These are phyloP conservation scores for Ophion costatus DNA, from an alignment of 2,888 invertebrate species.

Conservation along the genomic window DNA sequence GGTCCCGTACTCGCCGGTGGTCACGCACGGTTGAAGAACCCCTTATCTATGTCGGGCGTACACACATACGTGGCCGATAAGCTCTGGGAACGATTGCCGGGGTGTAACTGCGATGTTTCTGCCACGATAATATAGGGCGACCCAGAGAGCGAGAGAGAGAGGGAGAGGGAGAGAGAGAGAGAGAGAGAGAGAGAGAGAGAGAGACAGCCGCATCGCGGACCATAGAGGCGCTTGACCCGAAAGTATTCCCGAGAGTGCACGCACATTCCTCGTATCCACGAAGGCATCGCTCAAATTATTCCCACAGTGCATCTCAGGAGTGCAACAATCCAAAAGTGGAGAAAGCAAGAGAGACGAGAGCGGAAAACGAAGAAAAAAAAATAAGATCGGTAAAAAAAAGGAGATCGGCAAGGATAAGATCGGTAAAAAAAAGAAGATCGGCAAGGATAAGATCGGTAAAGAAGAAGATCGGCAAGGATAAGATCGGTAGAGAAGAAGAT, in stretches of 20 bases:
- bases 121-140: conserved; percentile 49
- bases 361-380: too few relatives aligned
- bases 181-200: neutral
- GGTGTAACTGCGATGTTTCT: conserved; percentile 52
- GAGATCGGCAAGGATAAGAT: neutral
- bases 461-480: too few relatives aligned
- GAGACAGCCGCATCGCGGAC: conserved; percentile 11
- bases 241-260: conserved; percentile 11
- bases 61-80: conserved; percentile 55
- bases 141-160: conserved; percentile 5
- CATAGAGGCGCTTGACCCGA: conserved; percentile 24
- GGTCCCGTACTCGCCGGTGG: conserved; percentile 5
- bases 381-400: neutral
- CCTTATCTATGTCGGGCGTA: conserved; percentile 57
- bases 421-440: too few relatives aligned
- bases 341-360: neutral
- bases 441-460: too few relatives aligned
- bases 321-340: neutral
- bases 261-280: neutral
- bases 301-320: neutral
- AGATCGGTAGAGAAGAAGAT: too few relatives aligned
- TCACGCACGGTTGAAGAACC: conserved; percentile 58
- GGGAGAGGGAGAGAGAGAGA: too few relatives aligned
- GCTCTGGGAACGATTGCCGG: conserved; percentile 21
- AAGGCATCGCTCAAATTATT: neutral